Evolutionary conservation across 2,113 vertebrate species (phyloP).

Genomic region (Columba livia): DNA sequence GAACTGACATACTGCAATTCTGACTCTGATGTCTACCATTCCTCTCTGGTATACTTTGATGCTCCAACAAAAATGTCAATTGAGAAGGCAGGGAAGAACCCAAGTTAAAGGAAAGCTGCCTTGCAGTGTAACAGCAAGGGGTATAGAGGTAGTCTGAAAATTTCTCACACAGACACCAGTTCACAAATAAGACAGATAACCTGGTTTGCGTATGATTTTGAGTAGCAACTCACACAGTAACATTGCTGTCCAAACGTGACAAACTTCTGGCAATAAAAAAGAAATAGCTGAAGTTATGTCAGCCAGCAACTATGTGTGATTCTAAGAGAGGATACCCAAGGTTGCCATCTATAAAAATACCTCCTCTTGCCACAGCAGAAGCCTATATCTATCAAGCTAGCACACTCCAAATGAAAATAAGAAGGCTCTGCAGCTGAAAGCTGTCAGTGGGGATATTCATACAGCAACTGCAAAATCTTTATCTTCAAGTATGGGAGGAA

Average conservation of each 20-base stretch:
- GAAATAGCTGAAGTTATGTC: neutral
- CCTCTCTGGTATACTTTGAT: neutral
- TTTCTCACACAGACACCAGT: neutral
- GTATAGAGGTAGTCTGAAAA: neutral
- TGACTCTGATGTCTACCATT: neutral
- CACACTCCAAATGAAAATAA: neutral
- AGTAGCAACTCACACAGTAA: neutral
- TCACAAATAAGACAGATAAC: neutral
- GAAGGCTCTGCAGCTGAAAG: neutral
- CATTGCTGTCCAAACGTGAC: neutral
- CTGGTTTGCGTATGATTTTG: neutral
- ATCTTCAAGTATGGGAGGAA: neutral
- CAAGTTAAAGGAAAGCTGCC: neutral
- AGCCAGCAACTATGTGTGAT: neutral
- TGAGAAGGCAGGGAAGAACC: neutral
- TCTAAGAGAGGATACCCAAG: neutral
- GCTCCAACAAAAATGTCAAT: neutral
- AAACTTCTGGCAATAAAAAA: neutral
- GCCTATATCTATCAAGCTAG: neutral
- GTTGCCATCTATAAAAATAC: neutral
- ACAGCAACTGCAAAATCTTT: neutral
- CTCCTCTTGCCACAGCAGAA: neutral
- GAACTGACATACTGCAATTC: neutral
- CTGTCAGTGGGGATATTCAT: neutral
- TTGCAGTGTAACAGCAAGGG: neutral